Percentiles rank a stretch among this genome's conserved stretches.
Conservation (phyloP, 2,113 vertebrate species). For the Nibea albiflora region DNA sequence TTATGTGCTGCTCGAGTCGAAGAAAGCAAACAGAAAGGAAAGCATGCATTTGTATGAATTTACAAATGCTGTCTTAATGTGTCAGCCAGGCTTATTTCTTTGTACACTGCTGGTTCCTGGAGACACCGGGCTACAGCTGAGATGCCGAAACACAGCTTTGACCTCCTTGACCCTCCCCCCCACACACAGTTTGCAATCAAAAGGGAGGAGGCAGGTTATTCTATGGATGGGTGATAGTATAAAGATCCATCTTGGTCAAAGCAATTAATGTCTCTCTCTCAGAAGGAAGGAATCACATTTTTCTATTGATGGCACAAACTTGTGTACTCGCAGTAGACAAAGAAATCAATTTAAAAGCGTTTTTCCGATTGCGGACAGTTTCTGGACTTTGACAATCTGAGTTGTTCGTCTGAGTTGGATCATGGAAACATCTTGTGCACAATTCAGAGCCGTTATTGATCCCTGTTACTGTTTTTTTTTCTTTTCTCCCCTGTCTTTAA, state of each 20-base stretch:
- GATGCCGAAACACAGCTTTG: constrained; percentile 33
- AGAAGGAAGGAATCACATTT: constrained; percentile 31
- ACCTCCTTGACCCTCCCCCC: constrained; percentile 61
- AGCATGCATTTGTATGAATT: constrained; percentile 55
- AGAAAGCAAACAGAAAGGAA: constrained; percentile 59
- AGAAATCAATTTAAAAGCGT: constrained; percentile 21
- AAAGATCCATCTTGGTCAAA: constrained; percentile 46
- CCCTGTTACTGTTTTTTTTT: not conserved
- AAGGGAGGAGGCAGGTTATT: constrained; percentile 14
- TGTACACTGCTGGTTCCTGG: constrained; percentile 29
- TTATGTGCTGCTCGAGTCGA: constrained; percentile 45
- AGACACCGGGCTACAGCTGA: constrained; percentile 32
- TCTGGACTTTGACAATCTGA: not conserved
- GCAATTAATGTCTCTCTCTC: constrained; percentile 59
- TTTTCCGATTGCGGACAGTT: not conserved
- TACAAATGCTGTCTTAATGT: constrained; percentile 49
- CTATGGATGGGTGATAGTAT: not conserved
- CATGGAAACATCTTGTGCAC: constrained; percentile 2
- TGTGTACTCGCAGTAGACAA: constrained; percentile 30
- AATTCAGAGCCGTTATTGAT: constrained; percentile 34
- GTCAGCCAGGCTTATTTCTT: constrained; percentile 53
- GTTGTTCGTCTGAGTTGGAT: constrained; percentile 10
- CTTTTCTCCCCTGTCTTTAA: constrained; percentile 9
- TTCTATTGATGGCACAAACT: constrained; percentile 35
- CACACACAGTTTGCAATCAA: constrained; percentile 46